Conservation (phyloP, 2,113 vertebrate genomes). For the Orientallactaga bullata region DNA sequence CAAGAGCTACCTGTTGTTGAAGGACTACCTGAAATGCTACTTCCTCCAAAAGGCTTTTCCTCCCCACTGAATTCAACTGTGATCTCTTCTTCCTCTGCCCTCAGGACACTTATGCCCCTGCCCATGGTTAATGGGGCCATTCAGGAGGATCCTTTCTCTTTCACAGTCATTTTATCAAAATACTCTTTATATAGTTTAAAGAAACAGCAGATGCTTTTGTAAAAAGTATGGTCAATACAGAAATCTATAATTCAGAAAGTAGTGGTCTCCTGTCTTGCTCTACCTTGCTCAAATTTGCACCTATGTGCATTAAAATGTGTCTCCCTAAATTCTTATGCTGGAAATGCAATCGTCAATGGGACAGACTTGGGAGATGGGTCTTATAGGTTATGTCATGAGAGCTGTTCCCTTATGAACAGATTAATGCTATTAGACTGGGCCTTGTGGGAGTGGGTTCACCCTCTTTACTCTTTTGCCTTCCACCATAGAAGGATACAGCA, state of each 20-base stretch:
- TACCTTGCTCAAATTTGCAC: background rate
- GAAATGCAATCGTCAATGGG: background rate
- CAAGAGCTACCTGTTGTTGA: background rate
- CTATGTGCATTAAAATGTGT: background rate
- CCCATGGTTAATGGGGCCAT: background rate
- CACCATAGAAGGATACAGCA: background rate
- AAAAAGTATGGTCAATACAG: background rate
- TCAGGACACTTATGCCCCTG: background rate
- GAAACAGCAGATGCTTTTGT: conserved; percentile 31
- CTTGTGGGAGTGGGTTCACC: background rate
- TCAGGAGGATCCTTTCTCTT: background rate
- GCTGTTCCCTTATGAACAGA: background rate
- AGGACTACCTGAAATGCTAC: background rate
- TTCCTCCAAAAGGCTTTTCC: background rate
- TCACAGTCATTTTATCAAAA: conserved; percentile 3
- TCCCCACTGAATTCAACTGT: background rate
- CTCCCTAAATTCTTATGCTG: background rate
- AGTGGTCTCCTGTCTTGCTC: background rate
- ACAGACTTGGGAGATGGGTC: background rate
- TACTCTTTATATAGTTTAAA: background rate
- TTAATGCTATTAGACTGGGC: background rate
- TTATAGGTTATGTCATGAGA: background rate
- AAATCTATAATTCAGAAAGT: conserved; percentile 42
- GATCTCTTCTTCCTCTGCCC: background rate
- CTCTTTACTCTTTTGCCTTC: background rate